Percentiles rank a stretch among this genome's conserved stretches.
These are phyloP conservation scores for Drosophila burlai DNA, from an alignment of 1,140 invertebrate genomes.

Conservation along the genomic window DNA sequence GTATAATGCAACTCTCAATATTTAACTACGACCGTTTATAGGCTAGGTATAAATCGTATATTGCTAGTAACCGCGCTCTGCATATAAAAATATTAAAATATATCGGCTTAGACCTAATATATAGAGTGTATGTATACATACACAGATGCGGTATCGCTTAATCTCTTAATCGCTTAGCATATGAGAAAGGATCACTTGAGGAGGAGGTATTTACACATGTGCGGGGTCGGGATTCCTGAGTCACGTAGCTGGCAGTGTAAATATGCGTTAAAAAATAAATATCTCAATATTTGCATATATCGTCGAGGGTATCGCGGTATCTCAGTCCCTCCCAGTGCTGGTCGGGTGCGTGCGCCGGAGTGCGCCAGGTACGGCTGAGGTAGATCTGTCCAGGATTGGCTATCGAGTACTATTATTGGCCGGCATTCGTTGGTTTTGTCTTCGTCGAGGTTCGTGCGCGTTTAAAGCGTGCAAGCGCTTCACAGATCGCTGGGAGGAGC, in stretches of 20 bases:
- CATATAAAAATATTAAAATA: slow-evolving; percentile 73
- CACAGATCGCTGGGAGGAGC: slow-evolving; percentile 53
- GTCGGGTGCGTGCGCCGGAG: slow-evolving; percentile 47
- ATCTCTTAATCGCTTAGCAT: slow-evolving; percentile 81
- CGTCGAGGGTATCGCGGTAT: slow-evolving; percentile 38
- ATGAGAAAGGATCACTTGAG: slow-evolving; percentile 81
- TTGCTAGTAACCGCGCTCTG: slow-evolving; percentile 68
- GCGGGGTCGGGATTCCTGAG: slow-evolving; percentile 59
- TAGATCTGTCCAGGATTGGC: slow-evolving; percentile 55
- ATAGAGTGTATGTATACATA: slow-evolving; percentile 28
- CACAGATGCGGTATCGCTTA: slow-evolving; percentile 55
- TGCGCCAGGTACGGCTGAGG: slow-evolving; percentile 79
- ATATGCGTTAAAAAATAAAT: slow-evolving; percentile 80
- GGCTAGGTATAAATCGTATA: slow-evolving; percentile 67
- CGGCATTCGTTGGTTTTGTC: slow-evolving; percentile 46
- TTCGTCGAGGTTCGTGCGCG: slow-evolving; percentile 28
- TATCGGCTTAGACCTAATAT: slow-evolving; percentile 48
- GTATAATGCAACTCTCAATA: slow-evolving; percentile 71
- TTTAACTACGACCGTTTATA: slow-evolving; percentile 58
- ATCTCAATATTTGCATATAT: slow-evolving; percentile 78
- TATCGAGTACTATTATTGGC: slow-evolving; percentile 39
- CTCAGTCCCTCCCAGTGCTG: slow-evolving; percentile 21
- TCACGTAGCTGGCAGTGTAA: slow-evolving; percentile 74
- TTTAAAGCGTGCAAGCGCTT: slow-evolving; percentile 82
- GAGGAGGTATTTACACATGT: slow-evolving; percentile 79